A percentile compares a stretch with the other conserved stretches of the same genome.
phyloP scores from a whole-genome alignment of 2,113 vertebrate species.

The cattle (Bos taurus) region DNA sequence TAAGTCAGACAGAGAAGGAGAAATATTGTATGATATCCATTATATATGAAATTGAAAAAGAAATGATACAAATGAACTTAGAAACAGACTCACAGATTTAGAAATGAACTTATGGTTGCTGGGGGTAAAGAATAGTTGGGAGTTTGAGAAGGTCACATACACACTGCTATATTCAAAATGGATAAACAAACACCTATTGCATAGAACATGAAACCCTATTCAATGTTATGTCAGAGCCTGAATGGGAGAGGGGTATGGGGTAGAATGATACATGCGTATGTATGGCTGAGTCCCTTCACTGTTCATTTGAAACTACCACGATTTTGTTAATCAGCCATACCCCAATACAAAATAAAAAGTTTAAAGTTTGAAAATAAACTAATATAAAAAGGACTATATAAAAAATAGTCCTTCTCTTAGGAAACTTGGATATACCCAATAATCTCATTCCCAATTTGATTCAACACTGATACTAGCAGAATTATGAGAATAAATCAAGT shows the following conservation, averaged over 20 bases:
- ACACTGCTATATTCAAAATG: background rate
- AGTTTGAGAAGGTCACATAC: background rate
- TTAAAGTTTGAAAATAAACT: background rate
- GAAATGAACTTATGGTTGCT: background rate
- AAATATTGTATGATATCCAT: background rate
- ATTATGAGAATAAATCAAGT: background rate
- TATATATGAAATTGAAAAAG: background rate
- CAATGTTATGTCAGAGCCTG: background rate
- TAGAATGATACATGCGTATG: background rate
- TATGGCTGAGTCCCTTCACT: background rate
- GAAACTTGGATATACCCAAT: background rate
- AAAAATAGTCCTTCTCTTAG: background rate
- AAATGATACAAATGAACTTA: background rate
- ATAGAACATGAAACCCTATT: background rate
- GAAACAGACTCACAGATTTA: background rate
- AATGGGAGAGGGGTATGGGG: background rate
- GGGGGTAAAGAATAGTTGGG: background rate
- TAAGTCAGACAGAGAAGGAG: background rate
- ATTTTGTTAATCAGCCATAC: background rate
- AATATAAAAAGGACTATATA: background rate
- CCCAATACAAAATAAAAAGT: background rate
- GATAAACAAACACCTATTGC: background rate
- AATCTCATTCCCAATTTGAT: background rate
- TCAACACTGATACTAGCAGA: background rate
- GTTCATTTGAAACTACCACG: background rate